Conservation (phyloP, 1,140 invertebrate genomes). For the Aphelenchoides besseyi region DNA sequence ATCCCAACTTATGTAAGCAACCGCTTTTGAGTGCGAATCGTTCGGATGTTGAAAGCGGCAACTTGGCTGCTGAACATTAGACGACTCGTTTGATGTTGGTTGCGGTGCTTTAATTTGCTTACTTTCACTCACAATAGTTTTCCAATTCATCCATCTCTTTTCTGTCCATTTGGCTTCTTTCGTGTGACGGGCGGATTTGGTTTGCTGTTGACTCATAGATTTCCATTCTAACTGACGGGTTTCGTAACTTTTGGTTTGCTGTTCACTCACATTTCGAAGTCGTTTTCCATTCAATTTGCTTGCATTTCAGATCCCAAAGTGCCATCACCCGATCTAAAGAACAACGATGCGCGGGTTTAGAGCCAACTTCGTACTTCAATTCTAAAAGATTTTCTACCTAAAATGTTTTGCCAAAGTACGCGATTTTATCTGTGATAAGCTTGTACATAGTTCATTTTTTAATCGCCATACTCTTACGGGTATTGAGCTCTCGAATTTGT, state of each 20-base stretch:
- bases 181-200: background rate
- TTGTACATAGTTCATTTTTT: background rate
- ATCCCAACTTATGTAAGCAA: conserved; percentile 31
- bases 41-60: background rate
- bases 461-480: background rate
- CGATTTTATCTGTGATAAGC: too few species aligned
- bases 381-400: background rate
- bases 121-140: background rate
- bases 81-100: background rate
- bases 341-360: background rate
- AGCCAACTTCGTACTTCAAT: background rate
- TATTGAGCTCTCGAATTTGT: background rate
- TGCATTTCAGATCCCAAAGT: conserved; percentile 18
- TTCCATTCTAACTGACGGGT: too few species aligned
- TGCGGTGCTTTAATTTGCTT: background rate
- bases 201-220: background rate
- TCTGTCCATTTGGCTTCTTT: background rate
- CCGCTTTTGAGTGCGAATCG: conserved; percentile 1
- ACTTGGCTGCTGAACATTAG: background rate
- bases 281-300: conserved; percentile 8
- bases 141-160: background rate
- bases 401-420: too few species aligned
- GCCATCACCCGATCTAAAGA: conserved; percentile 19
- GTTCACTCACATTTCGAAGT: background rate
- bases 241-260: background rate